Conservation (phyloP, 2,888 invertebrate species). For the Drosophila monieri region DNA sequence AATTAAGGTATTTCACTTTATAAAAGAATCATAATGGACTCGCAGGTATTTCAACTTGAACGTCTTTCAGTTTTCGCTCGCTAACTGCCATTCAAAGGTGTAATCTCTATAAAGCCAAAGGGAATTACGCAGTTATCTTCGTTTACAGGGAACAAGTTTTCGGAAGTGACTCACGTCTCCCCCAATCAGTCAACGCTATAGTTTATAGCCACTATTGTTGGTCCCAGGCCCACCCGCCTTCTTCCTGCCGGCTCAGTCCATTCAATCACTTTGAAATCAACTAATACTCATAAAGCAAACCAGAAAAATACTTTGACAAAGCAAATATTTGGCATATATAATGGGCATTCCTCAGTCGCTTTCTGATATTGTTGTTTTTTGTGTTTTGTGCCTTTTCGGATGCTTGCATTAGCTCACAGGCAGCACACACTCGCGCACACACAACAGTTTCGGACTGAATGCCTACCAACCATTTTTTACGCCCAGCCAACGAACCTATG, state of each 20-base stretch:
- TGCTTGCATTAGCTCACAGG: conserved; percentile 57
- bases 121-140: conserved; percentile 29
- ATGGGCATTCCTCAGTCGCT: conserved; percentile 36
- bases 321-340: conserved; percentile 45
- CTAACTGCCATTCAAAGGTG: too few species aligned
- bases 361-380: conserved; percentile 23
- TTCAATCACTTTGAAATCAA: conserved; percentile 38
- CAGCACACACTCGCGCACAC: conserved; percentile 1
- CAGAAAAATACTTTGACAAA: conserved; percentile 45
- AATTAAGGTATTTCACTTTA: background rate
- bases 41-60: too few species aligned
- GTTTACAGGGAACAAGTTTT: conserved; percentile 6
- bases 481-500: conserved; percentile 54
- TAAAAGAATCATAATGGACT: too few species aligned
- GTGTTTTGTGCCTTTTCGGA: conserved; percentile 37
- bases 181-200: conserved; percentile 30
- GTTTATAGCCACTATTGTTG: conserved; percentile 18
- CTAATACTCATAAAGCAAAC: conserved; percentile 39
- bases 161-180: background rate
- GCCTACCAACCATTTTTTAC: conserved; percentile 53
- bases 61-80: too few species aligned
- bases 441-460: conserved; percentile 40
- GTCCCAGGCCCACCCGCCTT: conserved; percentile 1
- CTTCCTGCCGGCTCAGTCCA: conserved; percentile 15
- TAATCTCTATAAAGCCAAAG: background rate